These are phyloP conservation scores for Myanophis thanlyinensis DNA, from an alignment of 2,113 vertebrate genomes.

Conservation along the genomic window DNA sequence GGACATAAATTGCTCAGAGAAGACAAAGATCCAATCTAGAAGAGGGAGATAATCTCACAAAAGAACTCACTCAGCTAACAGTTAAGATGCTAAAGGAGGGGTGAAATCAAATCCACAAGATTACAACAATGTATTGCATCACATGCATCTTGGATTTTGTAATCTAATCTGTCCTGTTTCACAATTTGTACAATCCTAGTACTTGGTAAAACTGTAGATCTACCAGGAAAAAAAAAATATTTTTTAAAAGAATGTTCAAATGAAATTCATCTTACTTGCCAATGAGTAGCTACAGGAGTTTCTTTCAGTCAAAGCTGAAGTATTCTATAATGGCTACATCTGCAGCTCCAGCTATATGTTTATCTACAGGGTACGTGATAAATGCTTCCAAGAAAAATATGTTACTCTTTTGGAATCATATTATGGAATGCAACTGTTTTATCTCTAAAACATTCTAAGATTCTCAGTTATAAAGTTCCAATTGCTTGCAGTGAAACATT, in stretches of 20 bases:
- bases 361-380: neutral
- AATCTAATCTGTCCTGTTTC: neutral
- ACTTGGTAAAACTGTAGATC: conserved; percentile 51
- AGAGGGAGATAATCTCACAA: neutral
- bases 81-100: neutral
- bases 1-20: neutral
- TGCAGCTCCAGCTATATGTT: neutral
- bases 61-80: neutral
- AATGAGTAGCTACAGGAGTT: neutral
- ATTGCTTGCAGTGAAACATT: neutral
- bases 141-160: no score
- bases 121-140: neutral
- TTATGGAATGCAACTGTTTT: neutral
- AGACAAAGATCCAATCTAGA: neutral
- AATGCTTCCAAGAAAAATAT: neutral
- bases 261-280: conserved; percentile 42
- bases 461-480: neutral
- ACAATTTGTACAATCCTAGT: neutral
- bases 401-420: neutral
- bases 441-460: neutral
- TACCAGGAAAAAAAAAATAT: conserved; percentile 26
- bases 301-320: neutral
- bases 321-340: neutral
- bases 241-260: conserved; percentile 40
- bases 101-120: neutral